Percentiles rank a stretch among this genome's conserved stretches.
Conservation (phyloP, 2,888 invertebrate genomes). For the Euplagia quadripunctaria region DNA sequence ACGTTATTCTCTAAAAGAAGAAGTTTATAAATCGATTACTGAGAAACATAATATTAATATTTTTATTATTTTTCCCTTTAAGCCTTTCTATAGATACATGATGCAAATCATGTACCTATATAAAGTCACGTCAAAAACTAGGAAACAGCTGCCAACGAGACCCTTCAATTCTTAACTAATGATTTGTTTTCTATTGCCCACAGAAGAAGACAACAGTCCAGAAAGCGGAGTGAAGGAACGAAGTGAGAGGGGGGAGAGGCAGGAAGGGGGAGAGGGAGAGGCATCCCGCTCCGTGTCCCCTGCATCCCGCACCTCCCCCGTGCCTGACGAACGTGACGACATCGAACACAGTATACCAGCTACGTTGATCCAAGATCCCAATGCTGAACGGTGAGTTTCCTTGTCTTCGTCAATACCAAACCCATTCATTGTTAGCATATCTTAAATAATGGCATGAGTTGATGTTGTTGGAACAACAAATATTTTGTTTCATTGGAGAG, state of each 20-base stretch:
- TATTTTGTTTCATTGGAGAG: not conserved
- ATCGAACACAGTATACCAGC: slow-evolving; percentile 87
- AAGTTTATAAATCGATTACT: not conserved
- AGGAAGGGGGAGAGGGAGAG: slow-evolving; percentile 80
- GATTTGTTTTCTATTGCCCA: slow-evolving; percentile 61
- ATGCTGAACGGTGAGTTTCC: slow-evolving; percentile 77
- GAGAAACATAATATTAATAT: not conserved
- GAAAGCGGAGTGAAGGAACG: slow-evolving; percentile 88
- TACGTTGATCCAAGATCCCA: slow-evolving; percentile 85
- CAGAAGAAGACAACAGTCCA: slow-evolving; percentile 88
- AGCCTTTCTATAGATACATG: not conserved
- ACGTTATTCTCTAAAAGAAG: too few relatives aligned
- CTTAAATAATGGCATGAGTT: not conserved
- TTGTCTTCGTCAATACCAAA: not conserved
- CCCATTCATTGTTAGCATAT: not conserved
- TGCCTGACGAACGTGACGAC: slow-evolving; percentile 82
- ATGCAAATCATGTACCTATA: not conserved
- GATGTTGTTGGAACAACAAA: not conserved
- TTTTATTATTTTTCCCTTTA: not conserved
- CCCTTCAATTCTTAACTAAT: slow-evolving; percentile 18
- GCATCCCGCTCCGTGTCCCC: slow-evolving; percentile 80
- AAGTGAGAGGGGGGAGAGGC: slow-evolving; percentile 79
- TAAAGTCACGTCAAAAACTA: too few relatives aligned
- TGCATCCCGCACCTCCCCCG: slow-evolving; percentile 72
- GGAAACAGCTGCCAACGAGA: not conserved